Conservation (phyloP, 2,888 invertebrate genomes). For the Drosophila subsilvestris region DNA sequence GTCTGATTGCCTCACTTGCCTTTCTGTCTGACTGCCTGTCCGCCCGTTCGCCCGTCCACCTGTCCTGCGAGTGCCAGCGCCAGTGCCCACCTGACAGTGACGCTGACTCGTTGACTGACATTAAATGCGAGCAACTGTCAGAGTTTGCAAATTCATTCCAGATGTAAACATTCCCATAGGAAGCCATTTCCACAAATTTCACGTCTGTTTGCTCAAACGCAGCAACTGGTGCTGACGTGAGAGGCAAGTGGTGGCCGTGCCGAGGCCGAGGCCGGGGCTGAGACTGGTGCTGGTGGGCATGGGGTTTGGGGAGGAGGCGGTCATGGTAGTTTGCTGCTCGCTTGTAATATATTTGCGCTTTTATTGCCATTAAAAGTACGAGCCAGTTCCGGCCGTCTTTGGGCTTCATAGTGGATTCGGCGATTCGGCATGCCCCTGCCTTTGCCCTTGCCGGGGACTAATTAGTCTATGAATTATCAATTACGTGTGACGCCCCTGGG, state of each 20-base stretch:
- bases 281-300: neutral
- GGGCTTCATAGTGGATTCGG: slow-evolving; percentile 44
- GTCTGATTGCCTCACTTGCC: slow-evolving; percentile 15
- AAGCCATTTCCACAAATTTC: slow-evolving; percentile 72
- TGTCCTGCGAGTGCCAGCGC: slow-evolving; percentile 12
- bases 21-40: slow-evolving; percentile 2
- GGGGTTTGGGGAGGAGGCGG: slow-evolving; percentile 2
- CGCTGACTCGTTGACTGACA: slow-evolving; percentile 71
- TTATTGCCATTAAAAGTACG: slow-evolving; percentile 49
- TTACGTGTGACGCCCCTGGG: no score
- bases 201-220: slow-evolving; percentile 71
- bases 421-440: neutral
- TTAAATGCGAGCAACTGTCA: slow-evolving; percentile 75
- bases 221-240: slow-evolving; percentile 66
- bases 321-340: slow-evolving; percentile 14
- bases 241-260: neutral
- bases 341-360: slow-evolving; percentile 43
- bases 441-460: neutral
- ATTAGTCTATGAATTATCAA: neutral
- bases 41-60: neutral
- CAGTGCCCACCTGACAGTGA: slow-evolving; percentile 57
- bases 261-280: neutral
- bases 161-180: slow-evolving; percentile 75
- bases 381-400: slow-evolving; percentile 47
- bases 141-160: slow-evolving; percentile 73